phyloP scores from a whole-genome alignment of 2,888 invertebrate genomes.

The Plagodis dolabraria region DNA sequence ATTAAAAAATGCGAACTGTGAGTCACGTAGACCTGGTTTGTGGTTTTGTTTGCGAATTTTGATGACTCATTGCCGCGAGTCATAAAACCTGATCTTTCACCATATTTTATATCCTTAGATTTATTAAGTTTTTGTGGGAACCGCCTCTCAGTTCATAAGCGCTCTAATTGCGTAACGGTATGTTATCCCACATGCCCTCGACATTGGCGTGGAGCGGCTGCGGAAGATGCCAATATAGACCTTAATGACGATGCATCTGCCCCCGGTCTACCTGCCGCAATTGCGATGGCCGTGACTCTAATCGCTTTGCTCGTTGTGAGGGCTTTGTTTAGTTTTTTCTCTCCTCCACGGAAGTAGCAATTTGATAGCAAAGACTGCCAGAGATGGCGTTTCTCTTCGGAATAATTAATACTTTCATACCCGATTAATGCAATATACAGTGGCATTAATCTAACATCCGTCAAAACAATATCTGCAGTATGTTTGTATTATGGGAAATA shows the following conservation, averaged over 20 bases:
- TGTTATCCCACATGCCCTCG: conserved; percentile 56
- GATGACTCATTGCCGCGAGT: conserved; percentile 29
- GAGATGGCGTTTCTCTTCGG: no score
- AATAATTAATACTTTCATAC: no score
- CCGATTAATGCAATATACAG: no score
- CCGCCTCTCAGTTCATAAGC: conserved; percentile 16
- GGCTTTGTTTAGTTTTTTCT: conserved; percentile 31
- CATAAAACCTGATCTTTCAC: conserved; percentile 19
- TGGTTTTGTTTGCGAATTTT: conserved; percentile 25
- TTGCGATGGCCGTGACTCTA: conserved; percentile 71
- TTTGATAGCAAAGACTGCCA: no score
- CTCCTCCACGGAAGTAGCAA: neutral
- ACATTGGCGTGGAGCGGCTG: conserved; percentile 63
- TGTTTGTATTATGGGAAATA: no score
- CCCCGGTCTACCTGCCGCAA: conserved; percentile 65
- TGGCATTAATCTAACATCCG: no score
- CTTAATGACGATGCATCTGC: conserved; percentile 66
- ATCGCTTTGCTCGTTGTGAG: conserved; percentile 62
- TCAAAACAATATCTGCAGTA: no score
- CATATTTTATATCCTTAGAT: conserved; percentile 12
- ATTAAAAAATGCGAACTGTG: neutral
- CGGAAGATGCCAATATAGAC: conserved; percentile 73
- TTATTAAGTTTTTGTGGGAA: conserved; percentile 13
- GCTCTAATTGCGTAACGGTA: conserved; percentile 32
- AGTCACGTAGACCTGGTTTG: conserved; percentile 23